A percentile compares a stretch with the other conserved stretches of the same genome.
Evolutionary conservation across 2,888 invertebrate genomes (phyloP).

Genomic region (Andrena minutula): DNA sequence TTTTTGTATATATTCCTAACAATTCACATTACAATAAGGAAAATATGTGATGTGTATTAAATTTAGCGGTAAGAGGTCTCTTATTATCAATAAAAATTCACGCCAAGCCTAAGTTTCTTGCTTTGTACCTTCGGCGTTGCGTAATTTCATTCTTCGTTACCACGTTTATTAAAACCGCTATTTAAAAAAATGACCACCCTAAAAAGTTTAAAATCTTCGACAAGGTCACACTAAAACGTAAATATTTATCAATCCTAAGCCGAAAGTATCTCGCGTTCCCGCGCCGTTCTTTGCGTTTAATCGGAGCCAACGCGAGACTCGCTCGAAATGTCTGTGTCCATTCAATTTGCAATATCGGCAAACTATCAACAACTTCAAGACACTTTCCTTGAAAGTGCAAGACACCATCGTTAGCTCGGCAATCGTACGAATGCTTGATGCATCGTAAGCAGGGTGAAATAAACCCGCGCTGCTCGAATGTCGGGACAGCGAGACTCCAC

Average conservation of each 20-base stretch:
- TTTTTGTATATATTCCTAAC: conserved; percentile 84
- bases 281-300: not conserved
- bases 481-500: conserved; percentile 46
- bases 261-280: too few relatives aligned
- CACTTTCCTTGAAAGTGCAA: not conserved
- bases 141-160: not conserved
- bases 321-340: not conserved
- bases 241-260: too few relatives aligned
- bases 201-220: too few relatives aligned
- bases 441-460: not conserved
- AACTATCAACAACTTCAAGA: not conserved
- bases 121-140: not conserved
- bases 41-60: conserved; percentile 82
- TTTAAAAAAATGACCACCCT: too few relatives aligned
- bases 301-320: not conserved
- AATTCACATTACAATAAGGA: conserved; percentile 74
- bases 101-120: conserved; percentile 54
- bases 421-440: conserved; percentile 8
- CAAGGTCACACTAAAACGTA: too few relatives aligned
- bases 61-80: conserved; percentile 79
- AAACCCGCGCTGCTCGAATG: conserved; percentile 29
- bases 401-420: not conserved
- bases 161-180: too few relatives aligned
- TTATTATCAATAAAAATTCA: conserved; percentile 78
- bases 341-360: conserved; percentile 11